A percentile compares a stretch with the other conserved stretches of the same genome.
Evolutionary conservation across 2,113 vertebrate genomes (phyloP).

Genomic region (Coturnix japonica): DNA sequence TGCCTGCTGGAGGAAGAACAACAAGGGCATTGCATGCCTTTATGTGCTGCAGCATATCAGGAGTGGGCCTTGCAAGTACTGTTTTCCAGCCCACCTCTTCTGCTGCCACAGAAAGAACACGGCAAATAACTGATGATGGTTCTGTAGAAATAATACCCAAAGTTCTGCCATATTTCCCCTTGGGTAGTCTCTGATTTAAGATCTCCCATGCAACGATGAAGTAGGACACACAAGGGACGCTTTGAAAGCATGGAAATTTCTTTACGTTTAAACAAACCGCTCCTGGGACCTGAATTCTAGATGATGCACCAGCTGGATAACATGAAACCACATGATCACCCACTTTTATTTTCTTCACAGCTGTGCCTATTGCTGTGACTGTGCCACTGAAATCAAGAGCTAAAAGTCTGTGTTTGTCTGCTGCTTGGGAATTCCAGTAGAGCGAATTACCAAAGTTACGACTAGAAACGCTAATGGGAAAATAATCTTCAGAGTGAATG

Average conservation of each 20-base stretch:
- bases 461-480: slow-evolving; percentile 83
- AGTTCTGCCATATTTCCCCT: slow-evolving; percentile 63
- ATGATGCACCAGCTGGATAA: slow-evolving; percentile 78
- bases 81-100: slow-evolving; percentile 80
- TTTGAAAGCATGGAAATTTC: slow-evolving; percentile 76
- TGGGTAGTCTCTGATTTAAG: slow-evolving; percentile 66
- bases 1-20: slow-evolving; percentile 77
- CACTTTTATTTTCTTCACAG: slow-evolving; percentile 77
- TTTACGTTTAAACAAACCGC: slow-evolving; percentile 77
- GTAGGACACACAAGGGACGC: slow-evolving; percentile 83
- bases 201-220: slow-evolving; percentile 85
- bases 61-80: slow-evolving; percentile 45
- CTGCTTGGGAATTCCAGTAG: slow-evolving; percentile 81
- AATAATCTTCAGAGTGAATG: slow-evolving; percentile 87
- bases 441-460: slow-evolving; percentile 77
- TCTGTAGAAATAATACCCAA: slow-evolving; percentile 79
- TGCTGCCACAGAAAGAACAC: slow-evolving; percentile 78
- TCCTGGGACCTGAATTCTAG: slow-evolving; percentile 78
- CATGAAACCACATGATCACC: slow-evolving; percentile 83
- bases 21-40: slow-evolving; percentile 74
- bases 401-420: slow-evolving; percentile 77
- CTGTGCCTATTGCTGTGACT: slow-evolving; percentile 77
- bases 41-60: background rate
- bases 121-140: slow-evolving; percentile 75
- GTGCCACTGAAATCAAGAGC: slow-evolving; percentile 85